Evolutionary conservation across 1,140 invertebrate genomes (phyloP).

Genomic region (Globodera ellingtonae): DNA sequence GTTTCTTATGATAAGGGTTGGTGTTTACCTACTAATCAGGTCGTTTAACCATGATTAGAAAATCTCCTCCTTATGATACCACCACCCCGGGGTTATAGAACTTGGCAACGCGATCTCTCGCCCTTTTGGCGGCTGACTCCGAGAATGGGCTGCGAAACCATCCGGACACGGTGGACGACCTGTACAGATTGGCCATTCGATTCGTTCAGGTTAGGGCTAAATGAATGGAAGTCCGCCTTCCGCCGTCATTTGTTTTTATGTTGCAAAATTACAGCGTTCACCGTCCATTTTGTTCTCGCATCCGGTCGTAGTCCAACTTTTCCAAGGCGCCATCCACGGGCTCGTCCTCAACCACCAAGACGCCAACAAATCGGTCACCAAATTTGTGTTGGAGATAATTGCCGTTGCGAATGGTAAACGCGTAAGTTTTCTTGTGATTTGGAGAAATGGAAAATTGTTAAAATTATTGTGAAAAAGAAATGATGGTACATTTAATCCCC

Average conservation of each 20-base stretch:
- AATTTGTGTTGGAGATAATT: conserved; percentile 51
- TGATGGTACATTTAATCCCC: not conserved
- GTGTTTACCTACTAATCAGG: too few relatives aligned
- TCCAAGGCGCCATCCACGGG: conserved; percentile 81
- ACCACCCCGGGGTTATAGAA: conserved; percentile 68
- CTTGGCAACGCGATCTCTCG: conserved; percentile 83
- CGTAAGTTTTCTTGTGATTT: conserved; percentile 17
- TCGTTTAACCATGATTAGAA: not conserved
- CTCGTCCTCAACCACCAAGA: conserved; percentile 87
- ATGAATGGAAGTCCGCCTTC: not conserved
- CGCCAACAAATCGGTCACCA: conserved; percentile 73
- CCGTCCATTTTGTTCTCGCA: conserved; percentile 80
- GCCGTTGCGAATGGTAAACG: conserved; percentile 24
- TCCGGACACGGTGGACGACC: conserved; percentile 95
- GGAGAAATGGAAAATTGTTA: conserved; percentile 7
- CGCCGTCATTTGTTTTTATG: conserved; percentile 72
- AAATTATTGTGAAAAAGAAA: not conserved
- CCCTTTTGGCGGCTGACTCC: conserved; percentile 72
- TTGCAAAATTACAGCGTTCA: conserved; percentile 70
- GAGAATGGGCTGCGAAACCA: conserved; percentile 79
- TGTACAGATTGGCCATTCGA: conserved; percentile 84
- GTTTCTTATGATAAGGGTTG: too few relatives aligned
- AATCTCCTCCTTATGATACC: not conserved
- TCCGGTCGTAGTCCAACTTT: conserved; percentile 74
- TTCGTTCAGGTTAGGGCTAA: conserved; percentile 55